A percentile compares a stretch with the other conserved stretches of the same genome.
These are phyloP conservation scores for Cremastinae sp. DNA, from an alignment of 2,888 invertebrate genomes.

Conservation along the genomic window DNA sequence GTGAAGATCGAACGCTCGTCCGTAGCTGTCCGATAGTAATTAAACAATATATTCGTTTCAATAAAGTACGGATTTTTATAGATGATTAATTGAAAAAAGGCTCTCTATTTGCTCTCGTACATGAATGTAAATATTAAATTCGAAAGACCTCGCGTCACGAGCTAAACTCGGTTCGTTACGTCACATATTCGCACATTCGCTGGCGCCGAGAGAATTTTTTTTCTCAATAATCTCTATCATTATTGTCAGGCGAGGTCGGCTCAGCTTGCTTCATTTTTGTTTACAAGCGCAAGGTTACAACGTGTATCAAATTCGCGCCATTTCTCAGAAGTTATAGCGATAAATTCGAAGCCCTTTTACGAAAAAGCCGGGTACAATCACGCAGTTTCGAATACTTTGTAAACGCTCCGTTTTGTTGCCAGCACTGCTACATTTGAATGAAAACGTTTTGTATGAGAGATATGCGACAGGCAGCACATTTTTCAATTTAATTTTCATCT, in stretches of 20 bases:
- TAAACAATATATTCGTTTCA: too few relatives aligned
- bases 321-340: background rate
- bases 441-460: constrained; percentile 49
- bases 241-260: constrained; percentile 8
- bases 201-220: constrained; percentile 30
- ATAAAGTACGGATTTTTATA: constrained; percentile 23
- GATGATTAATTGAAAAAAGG: constrained; percentile 11
- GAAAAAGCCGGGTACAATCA: too few relatives aligned
- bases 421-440: constrained; percentile 60
- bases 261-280: background rate
- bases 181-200: constrained; percentile 44
- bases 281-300: too few relatives aligned
- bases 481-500: constrained; percentile 12
- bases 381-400: background rate
- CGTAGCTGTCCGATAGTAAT: too few relatives aligned
- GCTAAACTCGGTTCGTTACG: constrained; percentile 65
- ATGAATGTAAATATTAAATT: constrained; percentile 23
- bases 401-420: constrained; percentile 34
- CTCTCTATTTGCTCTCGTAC: background rate
- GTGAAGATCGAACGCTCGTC: too few relatives aligned
- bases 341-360: background rate
- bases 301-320: too few relatives aligned
- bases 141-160: constrained; percentile 57
- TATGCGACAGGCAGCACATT: constrained; percentile 32
- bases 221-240: constrained; percentile 50